Base-by-base conservation (phyloP, 2,797 vertebrate species). In the Aythya fuligula region DNA sequence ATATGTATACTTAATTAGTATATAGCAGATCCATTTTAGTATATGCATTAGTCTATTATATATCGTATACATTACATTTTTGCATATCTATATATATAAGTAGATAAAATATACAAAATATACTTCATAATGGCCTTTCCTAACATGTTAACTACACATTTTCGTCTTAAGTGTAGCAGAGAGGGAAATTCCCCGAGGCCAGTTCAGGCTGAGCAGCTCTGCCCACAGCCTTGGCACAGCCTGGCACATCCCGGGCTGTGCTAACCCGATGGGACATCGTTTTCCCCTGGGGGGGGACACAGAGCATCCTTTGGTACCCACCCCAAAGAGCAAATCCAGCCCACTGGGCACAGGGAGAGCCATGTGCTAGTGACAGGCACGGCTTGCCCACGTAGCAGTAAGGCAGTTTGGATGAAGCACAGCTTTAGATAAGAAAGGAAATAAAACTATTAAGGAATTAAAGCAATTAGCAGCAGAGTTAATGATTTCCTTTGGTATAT, bases 401-500 rank as follows among this genome's bases (percentile, higher is more conserved):
- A 70, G 21, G 17, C 83, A 80, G 19, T 54, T 69, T 28, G 51
- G 36, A 39, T 53, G 79, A 87, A 34, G 11, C 17, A 66, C 36
- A 90, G 34, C 74, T 56, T 61, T 41, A 41, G 17, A 38, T 65
- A 69, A 80, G 28, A 66, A 62, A 67, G 51, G 10, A 84, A 75
- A 86, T 34, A 57, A 78, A 91, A 51, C 25, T n/a, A 62, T 62
- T 78, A 91, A 6, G 30, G 38, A n/a, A 30, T 3, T 47, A 57
- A 83, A 84, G 47, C 34, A 90, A 90, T 57, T 57, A 87, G 38
- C 38, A 71, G 12, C 9, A 0, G 5, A 62, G 25, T 85, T 74
- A 81, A 77, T 86, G 18, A 71, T 73, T 93, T 90, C 20, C 43
- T 74, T 80, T 69, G 36, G 6, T 47, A 22, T 51, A 56, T 62